These are phyloP conservation scores for Clunio marinus DNA, from an alignment of 2,888 invertebrate species.

Conservation along the genomic window DNA sequence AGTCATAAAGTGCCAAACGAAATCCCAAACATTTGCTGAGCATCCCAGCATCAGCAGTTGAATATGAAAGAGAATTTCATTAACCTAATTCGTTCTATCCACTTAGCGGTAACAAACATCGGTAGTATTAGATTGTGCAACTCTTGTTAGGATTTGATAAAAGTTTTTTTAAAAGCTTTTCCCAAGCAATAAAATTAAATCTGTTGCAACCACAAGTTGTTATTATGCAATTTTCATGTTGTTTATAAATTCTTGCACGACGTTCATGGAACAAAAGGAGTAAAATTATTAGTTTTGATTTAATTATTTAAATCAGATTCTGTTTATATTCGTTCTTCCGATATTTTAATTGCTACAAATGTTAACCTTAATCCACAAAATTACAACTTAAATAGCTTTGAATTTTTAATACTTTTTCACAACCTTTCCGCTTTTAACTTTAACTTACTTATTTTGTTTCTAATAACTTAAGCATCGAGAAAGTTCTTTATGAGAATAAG, in stretches of 20 bases:
- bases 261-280: too few relatives aligned
- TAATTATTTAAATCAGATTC: background rate
- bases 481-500: background rate
- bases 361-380: too few relatives aligned
- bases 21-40: too few relatives aligned
- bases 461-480: background rate
- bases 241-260: too few relatives aligned
- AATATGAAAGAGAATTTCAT: constrained; percentile 1
- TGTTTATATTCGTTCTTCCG: too few relatives aligned
- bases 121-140: background rate
- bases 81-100: constrained; percentile 6
- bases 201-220: background rate
- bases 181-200: constrained; percentile 11
- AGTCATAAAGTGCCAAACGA: too few relatives aligned
- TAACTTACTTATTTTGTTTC: too few relatives aligned
- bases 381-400: too few relatives aligned
- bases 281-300: background rate
- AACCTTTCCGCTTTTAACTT: too few relatives aligned
- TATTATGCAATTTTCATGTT: background rate
- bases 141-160: background rate
- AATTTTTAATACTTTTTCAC: too few relatives aligned
- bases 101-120: background rate
- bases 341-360: too few relatives aligned
- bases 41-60: background rate
- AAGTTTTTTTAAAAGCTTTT: background rate